Base-by-base conservation (phyloP, 2,888 invertebrate species). In the Cyclophora punctaria region DNA sequence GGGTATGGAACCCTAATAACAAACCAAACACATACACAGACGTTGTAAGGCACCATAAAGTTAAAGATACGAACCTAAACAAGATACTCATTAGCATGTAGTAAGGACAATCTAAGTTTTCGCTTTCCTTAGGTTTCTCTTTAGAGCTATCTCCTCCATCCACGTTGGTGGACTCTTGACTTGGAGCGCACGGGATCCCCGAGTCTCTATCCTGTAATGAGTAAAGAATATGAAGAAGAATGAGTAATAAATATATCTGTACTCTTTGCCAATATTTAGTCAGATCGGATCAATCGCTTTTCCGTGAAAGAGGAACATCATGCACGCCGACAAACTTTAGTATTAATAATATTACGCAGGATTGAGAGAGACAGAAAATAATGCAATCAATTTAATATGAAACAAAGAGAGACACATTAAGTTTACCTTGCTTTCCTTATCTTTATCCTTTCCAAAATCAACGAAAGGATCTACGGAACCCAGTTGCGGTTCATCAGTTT, bases 11-110 rank as follows among this genome's bases (percentile, higher is more conserved):
- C 20, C 20, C 20, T n/a, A 20, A 20, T 20, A 20, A 20, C 1
- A 20, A 20, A 20, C 20, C 1, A 20, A 1, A 20, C 20, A 20
- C 20, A 20, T 20, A 20, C 20, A 20, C 20, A 20, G 20, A 20
- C 20, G 20, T 20, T 20, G 2, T 2, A 20, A 20, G 20, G 20
- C 20, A 20, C 20, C 20, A 20, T 20, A 20, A 20, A 20, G 20
- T 20, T 20, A 2, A 20, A 20, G 20, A 20, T 20, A 20, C 20
- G 20, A 20, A 91, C 92, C 91, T 90, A 3, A 91, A 80, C 56
- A 91, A 83, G 52, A 93, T 92, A 68, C 93, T 93, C 93, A 95
- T 93, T 44, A 94, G 90, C 65, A 95, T 89, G 64, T 91, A 91
- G 71, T 94, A 94, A 0, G 93, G 90, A 34, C 92, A 91, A 46